phyloP scores from a whole-genome alignment of 2,113 vertebrate species.

The Litocranius walleri region DNA sequence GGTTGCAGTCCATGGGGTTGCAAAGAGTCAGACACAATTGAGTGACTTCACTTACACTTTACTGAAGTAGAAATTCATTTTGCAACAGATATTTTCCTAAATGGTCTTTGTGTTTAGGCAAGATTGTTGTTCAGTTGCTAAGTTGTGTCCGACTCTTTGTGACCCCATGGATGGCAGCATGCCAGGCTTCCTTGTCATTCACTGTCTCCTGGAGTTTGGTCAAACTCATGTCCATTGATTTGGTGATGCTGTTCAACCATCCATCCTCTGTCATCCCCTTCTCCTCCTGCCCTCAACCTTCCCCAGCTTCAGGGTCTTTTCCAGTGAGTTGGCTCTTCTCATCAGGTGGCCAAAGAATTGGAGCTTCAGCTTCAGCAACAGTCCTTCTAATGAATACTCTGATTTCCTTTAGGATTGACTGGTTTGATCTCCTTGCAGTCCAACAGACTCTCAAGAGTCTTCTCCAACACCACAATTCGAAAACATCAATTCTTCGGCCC shows the following conservation, averaged over 20 bases:
- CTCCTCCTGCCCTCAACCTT: background rate
- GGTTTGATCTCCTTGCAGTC: background rate
- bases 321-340: background rate
- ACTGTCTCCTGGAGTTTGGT: background rate
- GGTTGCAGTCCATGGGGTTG: too few species aligned
- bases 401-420: background rate
- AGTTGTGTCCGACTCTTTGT: background rate
- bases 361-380: background rate
- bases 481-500: background rate
- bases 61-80: background rate
- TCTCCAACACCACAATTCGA: accelerated
- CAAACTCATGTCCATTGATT: background rate
- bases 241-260: background rate
- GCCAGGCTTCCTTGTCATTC: background rate
- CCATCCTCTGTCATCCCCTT: background rate
- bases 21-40: too few species aligned
- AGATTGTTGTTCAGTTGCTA: background rate
- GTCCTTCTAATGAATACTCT: background rate
- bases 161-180: background rate
- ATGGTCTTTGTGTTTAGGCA: constrained; percentile 13
- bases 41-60: background rate
- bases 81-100: background rate
- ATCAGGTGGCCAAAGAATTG: background rate
- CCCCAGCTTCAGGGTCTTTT: background rate
- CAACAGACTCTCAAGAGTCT: background rate